These are phyloP conservation scores for Ectropis grisescens DNA, from an alignment of 1,140 invertebrate genomes.

Conservation along the genomic window DNA sequence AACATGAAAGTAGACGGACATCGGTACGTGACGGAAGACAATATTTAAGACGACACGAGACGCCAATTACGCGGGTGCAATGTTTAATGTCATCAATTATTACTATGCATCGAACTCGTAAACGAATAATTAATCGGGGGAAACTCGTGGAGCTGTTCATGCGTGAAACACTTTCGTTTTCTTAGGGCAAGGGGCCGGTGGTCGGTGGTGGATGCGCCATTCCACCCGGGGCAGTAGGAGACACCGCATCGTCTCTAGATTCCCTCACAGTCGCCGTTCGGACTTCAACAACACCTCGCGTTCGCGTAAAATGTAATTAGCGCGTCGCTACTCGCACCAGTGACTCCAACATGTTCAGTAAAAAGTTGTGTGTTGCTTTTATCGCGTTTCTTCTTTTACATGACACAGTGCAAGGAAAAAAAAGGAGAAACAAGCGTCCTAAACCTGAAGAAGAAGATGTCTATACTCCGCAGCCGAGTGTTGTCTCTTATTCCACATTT, in stretches of 20 bases:
- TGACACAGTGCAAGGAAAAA: conserved; percentile 25
- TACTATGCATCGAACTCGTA: conserved; percentile 32
- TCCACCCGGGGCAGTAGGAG: conserved; percentile 6
- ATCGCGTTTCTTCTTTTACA: conserved; percentile 24
- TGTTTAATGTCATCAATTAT: conserved; percentile 33
- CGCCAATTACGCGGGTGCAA: conserved; percentile 24
- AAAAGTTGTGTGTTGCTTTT: conserved; percentile 28
- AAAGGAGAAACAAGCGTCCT: conserved; percentile 32
- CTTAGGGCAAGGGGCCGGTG: conserved; percentile 35
- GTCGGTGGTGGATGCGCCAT: conserved; percentile 18
- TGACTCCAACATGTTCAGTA: conserved; percentile 33
- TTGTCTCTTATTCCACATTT: conserved; percentile 52
- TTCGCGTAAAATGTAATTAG: conserved; percentile 39
- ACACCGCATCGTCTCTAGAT: conserved; percentile 1
- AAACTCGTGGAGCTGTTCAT: conserved; percentile 43
- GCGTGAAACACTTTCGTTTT: conserved; percentile 64
- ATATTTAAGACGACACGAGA: conserved; percentile 13
- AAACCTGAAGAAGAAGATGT: conserved; percentile 23
- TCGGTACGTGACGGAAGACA: conserved; percentile 24
- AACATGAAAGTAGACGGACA: too few relatives aligned
- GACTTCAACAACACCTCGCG: conserved; percentile 30
- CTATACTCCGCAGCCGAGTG: conserved; percentile 39
- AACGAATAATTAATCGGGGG: conserved; percentile 43
- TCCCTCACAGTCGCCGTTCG: conserved; percentile 38
- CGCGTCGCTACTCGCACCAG: conserved; percentile 18